Evolutionary conservation across 2,113 vertebrate genomes (phyloP).

Genomic region (Sinocyclocheilus anophthalmus): DNA sequence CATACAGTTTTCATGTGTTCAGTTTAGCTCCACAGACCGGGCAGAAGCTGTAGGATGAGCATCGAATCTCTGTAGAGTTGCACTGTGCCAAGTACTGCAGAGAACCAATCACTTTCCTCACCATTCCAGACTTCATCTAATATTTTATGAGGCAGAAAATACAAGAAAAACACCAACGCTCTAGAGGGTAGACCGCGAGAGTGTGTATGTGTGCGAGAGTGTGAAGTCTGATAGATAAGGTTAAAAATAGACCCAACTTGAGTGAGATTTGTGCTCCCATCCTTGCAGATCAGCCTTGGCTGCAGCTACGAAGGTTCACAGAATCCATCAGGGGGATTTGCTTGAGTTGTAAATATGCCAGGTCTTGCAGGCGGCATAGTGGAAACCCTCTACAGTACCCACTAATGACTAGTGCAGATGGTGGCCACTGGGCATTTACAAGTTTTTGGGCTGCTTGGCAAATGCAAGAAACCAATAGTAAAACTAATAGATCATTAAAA

Average conservation of each 20-base stretch:
- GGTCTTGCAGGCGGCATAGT: conserved; percentile 26
- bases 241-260: conserved; percentile 69
- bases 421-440: conserved; percentile 21
- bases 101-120: neutral
- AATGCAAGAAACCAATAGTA: neutral
- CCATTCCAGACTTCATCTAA: conserved; percentile 16
- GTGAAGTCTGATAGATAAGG: conserved; percentile 57
- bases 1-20: neutral
- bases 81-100: neutral
- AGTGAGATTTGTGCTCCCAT: conserved; percentile 68
- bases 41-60: neutral
- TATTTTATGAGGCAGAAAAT: conserved; percentile 38
- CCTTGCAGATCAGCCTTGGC: conserved; percentile 65
- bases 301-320: conserved; percentile 27
- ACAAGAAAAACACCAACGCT: conserved; percentile 15
- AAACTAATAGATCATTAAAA: neutral
- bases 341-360: conserved; percentile 48
- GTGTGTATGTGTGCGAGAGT: conserved; percentile 24
- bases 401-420: conserved; percentile 35
- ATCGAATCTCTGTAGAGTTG: neutral
- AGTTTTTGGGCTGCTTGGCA: neutral
- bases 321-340: conserved; percentile 35
- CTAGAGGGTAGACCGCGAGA: neutral
- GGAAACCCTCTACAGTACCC: conserved; percentile 35
- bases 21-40: conserved; percentile 11